Conservation (phyloP, 2,888 invertebrate species). For the Exephanes ischioxanthus region DNA sequence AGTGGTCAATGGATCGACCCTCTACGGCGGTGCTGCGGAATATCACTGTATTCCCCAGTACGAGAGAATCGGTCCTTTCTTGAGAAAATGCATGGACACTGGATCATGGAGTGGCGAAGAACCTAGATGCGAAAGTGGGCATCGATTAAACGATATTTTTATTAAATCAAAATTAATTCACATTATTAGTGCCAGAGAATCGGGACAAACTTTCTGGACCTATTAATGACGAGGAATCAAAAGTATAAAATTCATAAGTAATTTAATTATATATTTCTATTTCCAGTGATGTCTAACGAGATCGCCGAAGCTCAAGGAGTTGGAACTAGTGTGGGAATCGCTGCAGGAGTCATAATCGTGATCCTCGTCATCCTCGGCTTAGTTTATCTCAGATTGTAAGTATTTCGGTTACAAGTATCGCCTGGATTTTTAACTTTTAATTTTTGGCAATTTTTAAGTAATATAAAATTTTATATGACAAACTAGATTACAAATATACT, state of each 20-base stretch:
- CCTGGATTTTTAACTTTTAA: not conserved
- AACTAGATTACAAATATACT: not conserved
- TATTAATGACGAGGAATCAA: not conserved
- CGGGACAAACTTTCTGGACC: not conserved
- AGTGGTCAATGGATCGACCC: conserved; percentile 93
- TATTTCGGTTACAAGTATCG: conserved; percentile 74
- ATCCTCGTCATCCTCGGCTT: conserved; percentile 92
- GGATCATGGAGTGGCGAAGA: conserved; percentile 95
- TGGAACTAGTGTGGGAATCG: conserved; percentile 93
- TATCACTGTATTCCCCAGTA: conserved; percentile 95
- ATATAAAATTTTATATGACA: not conserved
- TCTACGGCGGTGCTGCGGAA: conserved; percentile 94
- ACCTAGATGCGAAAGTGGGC: conserved; percentile 91
- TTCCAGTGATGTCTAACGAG: conserved; percentile 80
- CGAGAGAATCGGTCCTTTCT: conserved; percentile 92
- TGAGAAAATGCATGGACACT: conserved; percentile 93
- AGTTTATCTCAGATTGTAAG: conserved; percentile 93
- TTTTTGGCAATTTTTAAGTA: not conserved
- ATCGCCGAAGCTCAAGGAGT: conserved; percentile 90
- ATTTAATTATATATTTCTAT: conserved; percentile 13
- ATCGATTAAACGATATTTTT: not conserved
- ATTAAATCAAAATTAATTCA: not conserved
- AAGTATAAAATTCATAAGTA: not conserved
- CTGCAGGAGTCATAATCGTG: conserved; percentile 93
- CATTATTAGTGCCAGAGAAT: not conserved